Base-by-base conservation (phyloP, 2,888 invertebrate genomes). In the Apoda limacodes region DNA sequence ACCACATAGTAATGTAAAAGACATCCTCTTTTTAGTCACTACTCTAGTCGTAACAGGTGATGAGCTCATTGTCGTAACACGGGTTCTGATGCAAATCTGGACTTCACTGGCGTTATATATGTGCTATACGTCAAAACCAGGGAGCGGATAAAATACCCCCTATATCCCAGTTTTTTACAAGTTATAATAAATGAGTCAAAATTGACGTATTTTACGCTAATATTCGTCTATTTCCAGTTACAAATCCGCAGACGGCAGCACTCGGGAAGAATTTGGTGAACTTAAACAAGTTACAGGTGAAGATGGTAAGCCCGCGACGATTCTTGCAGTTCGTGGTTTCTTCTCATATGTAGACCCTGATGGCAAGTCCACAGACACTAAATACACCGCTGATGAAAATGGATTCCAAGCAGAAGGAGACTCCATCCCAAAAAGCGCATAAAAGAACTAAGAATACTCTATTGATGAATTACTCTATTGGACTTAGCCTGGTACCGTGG, bases 371-470 rank as follows among this genome's bases (percentile, higher is more conserved):
- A 80, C 83, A 41, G 51, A 56, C 14, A 40, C 86, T 42, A 75
- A 52, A 28, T 87, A 85, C 66, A 55, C 52, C 35, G 86, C 86
- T 26, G 87, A 88, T 43, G 86, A 87, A 60, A 82, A 60, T 41
- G 88, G 88, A 37, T 88, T 69, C 81, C 83, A 82, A 40, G 81
- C 86, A 2, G 78, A 82, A 25, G 86, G 87, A 24, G 72, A 74
- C 1, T 84, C 86, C 58, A 58, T 88, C 49, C 88, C 88, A 28
- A 83, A 69, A 31, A 43, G 39, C 43, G 50, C 31, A 50, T 44
- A 50, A 60, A 56, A 55, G 32, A 37, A 9, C 30, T n/a, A n/a
- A n/a, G n/a, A n/a, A n/a, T n/a, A n/a, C n/a, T n/a, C n/a, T n/a
- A n/a, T n/a, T n/a, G n/a, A n/a, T n/a, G n/a, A n/a, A n/a, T n/a